phyloP scores from a whole-genome alignment of 2,113 vertebrate genomes.

The Rissa tridactyla region DNA sequence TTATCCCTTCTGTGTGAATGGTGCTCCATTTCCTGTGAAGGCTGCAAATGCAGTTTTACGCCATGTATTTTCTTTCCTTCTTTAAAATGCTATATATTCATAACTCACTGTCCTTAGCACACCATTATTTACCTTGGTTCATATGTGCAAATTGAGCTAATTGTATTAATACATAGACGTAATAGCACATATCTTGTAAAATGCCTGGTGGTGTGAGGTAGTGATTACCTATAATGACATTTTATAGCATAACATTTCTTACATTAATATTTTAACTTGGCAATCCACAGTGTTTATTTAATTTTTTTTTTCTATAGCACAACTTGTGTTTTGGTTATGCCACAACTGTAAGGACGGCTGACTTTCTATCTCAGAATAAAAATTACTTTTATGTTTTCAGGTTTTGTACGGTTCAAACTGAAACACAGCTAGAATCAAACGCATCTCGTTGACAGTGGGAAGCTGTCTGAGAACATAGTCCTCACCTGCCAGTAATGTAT shows the following conservation, averaged over 20 bases:
- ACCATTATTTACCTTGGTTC: neutral
- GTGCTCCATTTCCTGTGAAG: conserved; percentile 13
- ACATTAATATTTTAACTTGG: neutral
- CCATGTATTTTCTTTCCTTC: conserved; percentile 7
- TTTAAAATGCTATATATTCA: neutral
- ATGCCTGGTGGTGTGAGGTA: neutral
- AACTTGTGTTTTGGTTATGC: neutral
- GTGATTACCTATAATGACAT: neutral
- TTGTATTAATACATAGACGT: neutral
- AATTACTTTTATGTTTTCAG: neutral
- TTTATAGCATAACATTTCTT: neutral
- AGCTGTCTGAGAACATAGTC: neutral
- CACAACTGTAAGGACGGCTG: neutral
- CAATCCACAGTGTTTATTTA: neutral
- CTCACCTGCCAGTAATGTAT: neutral
- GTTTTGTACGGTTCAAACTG: neutral
- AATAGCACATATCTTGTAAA: conserved; percentile 11
- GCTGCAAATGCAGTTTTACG: conserved; percentile 1
- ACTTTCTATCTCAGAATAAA: neutral
- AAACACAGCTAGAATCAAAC: neutral
- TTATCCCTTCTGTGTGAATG: neutral
- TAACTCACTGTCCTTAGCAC: neutral
- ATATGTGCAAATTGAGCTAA: neutral
- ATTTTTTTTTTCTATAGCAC: neutral
- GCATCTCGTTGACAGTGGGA: neutral